Evolutionary conservation across 1,140 invertebrate species (phyloP).

Genomic region (Temnothorax nylanderi): DNA sequence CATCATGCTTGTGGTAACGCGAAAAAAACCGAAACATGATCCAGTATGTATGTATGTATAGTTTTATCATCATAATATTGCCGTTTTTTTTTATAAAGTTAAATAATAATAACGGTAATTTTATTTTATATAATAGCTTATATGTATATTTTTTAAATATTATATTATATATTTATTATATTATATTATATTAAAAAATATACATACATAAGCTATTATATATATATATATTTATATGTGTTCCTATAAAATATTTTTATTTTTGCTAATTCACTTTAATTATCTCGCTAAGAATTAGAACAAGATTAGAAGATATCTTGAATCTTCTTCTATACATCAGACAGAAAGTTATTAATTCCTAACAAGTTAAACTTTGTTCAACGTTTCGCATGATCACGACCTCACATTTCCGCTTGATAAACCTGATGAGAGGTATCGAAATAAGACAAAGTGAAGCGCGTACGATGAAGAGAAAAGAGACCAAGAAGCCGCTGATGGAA

Average conservation of each 20-base stretch:
- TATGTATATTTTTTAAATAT: not conserved
- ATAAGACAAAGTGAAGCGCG: slow-evolving; percentile 10
- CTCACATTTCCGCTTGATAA: slow-evolving; percentile 51
- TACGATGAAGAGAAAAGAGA: slow-evolving; percentile 15
- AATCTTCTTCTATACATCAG: slow-evolving; percentile 50
- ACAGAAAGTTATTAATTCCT: slow-evolving; percentile 82
- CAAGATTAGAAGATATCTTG: slow-evolving; percentile 59
- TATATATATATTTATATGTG: too few species aligned
- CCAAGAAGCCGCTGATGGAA: not conserved
- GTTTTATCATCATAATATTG: not conserved
- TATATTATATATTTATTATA: not conserved
- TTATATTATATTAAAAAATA: too few species aligned
- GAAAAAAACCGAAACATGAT: not conserved
- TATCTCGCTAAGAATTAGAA: slow-evolving; percentile 82
- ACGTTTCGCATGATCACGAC: slow-evolving; percentile 68
- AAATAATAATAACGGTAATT: not conserved
- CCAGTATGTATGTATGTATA: not conserved
- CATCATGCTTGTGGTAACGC: not conserved
- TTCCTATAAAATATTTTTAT: not conserved
- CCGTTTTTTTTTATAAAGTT: not conserved
- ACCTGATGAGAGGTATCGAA: slow-evolving; percentile 6
- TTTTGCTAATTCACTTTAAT: not conserved
- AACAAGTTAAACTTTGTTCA: slow-evolving; percentile 78
- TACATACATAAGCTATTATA: too few species aligned
- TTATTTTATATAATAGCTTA: not conserved